These are phyloP conservation scores for Tachina grossa DNA, from an alignment of 2,888 invertebrate genomes.

Conservation along the genomic window DNA sequence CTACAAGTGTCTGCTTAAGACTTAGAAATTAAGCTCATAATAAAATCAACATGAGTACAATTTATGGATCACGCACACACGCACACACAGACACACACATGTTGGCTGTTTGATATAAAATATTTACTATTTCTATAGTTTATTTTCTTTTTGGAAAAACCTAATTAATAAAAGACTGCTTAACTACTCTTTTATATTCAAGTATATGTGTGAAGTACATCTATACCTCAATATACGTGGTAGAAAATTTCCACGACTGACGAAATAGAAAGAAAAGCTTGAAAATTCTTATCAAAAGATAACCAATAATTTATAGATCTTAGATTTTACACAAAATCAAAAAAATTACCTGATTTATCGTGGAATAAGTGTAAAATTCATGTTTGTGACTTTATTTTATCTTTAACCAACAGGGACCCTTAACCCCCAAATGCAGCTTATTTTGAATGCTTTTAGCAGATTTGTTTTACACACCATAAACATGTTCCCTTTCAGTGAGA, in stretches of 20 bases:
- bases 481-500: not conserved
- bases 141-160: not conserved
- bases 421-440: not conserved
- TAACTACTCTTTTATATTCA: not conserved
- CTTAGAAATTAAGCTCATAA: conserved; percentile 26
- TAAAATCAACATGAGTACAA: conserved; percentile 1
- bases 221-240: not conserved
- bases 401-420: not conserved
- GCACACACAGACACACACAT: not conserved
- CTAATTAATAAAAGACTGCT: conserved; percentile 32
- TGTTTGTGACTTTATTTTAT: not conserved
- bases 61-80: not conserved
- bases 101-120: conserved; percentile 6
- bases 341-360: not conserved
- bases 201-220: not conserved
- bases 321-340: not conserved
- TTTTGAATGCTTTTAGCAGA: not conserved
- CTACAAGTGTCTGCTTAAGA: not conserved
- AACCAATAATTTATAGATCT: no score
- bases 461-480: not conserved
- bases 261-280: no score
- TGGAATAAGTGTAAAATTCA: not conserved
- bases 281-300: no score
- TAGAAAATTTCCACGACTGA: not conserved
- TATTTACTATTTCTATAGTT: conserved; percentile 16